These are phyloP conservation scores for Poecilia velifera DNA, from an alignment of 2,797 vertebrate species.

Conservation along the genomic window DNA sequence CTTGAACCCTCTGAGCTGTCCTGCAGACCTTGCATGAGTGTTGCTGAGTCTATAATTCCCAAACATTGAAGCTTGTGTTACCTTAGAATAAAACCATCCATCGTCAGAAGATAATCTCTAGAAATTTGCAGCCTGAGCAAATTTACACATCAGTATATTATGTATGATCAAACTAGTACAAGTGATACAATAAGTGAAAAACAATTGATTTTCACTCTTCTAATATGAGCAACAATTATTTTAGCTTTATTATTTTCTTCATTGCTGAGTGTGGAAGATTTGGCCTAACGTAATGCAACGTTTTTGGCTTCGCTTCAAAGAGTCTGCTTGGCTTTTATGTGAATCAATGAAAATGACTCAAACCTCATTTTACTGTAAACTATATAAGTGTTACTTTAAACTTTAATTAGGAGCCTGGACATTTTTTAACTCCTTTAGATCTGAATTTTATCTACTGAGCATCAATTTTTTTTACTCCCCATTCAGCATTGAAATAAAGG, in stretches of 20 bases:
- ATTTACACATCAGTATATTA: background rate
- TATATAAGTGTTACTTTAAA: background rate
- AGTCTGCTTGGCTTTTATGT: background rate
- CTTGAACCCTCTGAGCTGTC: constrained; percentile 38
- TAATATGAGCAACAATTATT: background rate
- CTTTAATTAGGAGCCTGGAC: background rate
- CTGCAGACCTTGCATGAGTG: constrained; percentile 40
- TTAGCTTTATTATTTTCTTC: background rate
- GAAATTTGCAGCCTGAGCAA: background rate
- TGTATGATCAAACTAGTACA: background rate
- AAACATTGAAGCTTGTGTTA: background rate
- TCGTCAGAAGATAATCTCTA: background rate
- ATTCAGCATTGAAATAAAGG: too few species aligned
- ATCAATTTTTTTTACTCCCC: too few species aligned
- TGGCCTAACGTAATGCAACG: background rate
- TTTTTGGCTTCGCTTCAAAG: background rate
- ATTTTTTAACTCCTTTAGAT: background rate
- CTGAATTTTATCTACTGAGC: too few species aligned
- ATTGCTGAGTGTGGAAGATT: background rate
- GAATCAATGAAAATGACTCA: background rate
- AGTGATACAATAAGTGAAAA: background rate
- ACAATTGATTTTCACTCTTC: background rate
- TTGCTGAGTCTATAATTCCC: constrained; percentile 16
- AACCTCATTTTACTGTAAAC: background rate
- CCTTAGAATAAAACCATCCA: background rate